phyloP scores from a whole-genome alignment of 2,113 vertebrate species.

The Regulus satrapa region DNA sequence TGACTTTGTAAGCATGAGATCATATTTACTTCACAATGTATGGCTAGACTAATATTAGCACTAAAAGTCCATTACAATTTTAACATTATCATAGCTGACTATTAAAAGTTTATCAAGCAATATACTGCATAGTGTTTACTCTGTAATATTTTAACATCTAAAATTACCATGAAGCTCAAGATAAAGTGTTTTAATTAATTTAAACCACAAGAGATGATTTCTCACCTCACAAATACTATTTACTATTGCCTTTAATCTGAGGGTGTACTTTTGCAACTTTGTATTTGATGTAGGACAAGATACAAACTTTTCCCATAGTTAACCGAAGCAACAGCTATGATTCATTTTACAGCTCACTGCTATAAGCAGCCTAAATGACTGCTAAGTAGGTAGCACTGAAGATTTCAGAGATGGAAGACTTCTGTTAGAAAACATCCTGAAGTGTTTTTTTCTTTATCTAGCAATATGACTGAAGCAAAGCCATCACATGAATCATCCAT shows the following conservation, averaged over 20 bases:
- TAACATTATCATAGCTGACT: background rate
- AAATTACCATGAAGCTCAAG: background rate
- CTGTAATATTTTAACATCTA: background rate
- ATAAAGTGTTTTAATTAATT: background rate
- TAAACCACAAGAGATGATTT: background rate
- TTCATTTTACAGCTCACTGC: background rate
- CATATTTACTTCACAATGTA: background rate
- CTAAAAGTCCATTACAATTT: background rate
- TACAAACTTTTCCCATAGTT: background rate
- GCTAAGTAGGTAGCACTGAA: background rate
- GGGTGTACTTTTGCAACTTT: background rate
- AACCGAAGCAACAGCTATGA: background rate
- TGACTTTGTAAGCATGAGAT: background rate
- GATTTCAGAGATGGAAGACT: constrained; percentile 24
- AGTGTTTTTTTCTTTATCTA: background rate
- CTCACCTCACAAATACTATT: background rate
- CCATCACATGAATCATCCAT: background rate
- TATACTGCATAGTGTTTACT: background rate
- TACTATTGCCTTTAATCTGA: background rate
- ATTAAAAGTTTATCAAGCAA: background rate
- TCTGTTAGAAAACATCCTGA: background rate
- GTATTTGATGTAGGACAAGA: background rate
- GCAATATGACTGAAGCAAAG: background rate
- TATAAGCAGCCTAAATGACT: background rate
- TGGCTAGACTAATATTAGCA: background rate